Conservation (phyloP, 2,888 invertebrate species). For the Latrodectus elegans region DNA sequence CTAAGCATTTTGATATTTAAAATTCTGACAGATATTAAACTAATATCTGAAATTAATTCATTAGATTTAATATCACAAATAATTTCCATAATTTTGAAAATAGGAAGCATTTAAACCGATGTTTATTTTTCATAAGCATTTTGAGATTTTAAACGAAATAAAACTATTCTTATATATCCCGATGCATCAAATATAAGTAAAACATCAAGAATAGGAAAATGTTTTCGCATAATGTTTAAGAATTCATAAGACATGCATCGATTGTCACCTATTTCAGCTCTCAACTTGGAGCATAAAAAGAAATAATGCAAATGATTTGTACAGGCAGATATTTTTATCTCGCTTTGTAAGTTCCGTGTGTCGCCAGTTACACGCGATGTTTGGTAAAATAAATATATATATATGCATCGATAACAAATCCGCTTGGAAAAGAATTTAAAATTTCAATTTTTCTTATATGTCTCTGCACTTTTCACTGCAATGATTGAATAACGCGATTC, state of each 20-base stretch:
- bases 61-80: too few relatives aligned
- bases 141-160: too few relatives aligned
- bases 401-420: conserved; percentile 63
- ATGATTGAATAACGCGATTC: conserved; percentile 58
- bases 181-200: background rate
- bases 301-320: conserved; percentile 3
- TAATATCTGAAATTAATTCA: too few relatives aligned
- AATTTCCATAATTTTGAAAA: too few relatives aligned
- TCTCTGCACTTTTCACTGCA: conserved; percentile 1
- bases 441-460: conserved; percentile 31
- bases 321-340: conserved; percentile 1
- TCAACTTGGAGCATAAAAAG: background rate
- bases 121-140: too few relatives aligned
- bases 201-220: background rate
- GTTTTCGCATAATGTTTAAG: conserved; percentile 6
- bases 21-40: too few relatives aligned
- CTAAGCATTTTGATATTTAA: too few relatives aligned
- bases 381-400: conserved; percentile 23
- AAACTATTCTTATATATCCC: background rate
- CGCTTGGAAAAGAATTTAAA: conserved; percentile 61
- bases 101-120: too few relatives aligned
- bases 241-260: conserved; percentile 30
- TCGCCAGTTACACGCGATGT: conserved; percentile 8
- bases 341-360: conserved; percentile 32
- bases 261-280: conserved; percentile 10